These are phyloP conservation scores for Hipparchia sbordonii DNA, from an alignment of 2,888 invertebrate species.

Conservation along the genomic window DNA sequence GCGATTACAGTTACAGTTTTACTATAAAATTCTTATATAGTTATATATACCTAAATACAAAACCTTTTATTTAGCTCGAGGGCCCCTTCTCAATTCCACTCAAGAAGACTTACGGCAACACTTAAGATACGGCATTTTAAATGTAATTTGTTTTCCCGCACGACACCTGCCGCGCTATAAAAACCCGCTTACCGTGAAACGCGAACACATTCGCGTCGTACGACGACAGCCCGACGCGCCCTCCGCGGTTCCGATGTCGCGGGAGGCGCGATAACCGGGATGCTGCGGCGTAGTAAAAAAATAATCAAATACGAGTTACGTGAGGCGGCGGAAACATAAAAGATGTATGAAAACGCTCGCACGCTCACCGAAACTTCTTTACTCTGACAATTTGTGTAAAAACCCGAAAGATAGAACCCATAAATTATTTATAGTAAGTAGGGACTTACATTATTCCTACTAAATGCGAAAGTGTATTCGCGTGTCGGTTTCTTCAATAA, in stretches of 20 bases:
- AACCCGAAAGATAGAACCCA: neutral
- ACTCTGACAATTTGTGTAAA: neutral
- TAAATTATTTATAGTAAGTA: no score
- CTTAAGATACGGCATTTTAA: conserved; percentile 11
- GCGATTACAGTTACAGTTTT: no score
- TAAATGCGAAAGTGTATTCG: no score
- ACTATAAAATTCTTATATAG: no score
- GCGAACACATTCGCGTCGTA: neutral
- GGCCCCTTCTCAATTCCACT: neutral
- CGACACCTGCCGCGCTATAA: conserved; percentile 8
- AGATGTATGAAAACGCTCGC: neutral
- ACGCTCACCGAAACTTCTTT: neutral
- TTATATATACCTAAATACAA: no score
- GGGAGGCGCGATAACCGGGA: neutral
- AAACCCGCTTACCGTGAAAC: conserved; percentile 4
- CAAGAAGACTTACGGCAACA: conserved; percentile 5
- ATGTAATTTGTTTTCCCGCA: conserved; percentile 14
- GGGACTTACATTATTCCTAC: no score
- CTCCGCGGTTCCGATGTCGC: neutral
- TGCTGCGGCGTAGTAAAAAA: neutral
- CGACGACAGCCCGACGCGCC: neutral
- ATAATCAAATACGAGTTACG: conserved; percentile 13
- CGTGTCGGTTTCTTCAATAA: no score
- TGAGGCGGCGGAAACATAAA: neutral
- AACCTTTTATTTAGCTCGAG: neutral